Evolutionary conservation across 2,888 invertebrate genomes (phyloP), one percentile per base, ranked within the genome.

Genomic region (Dolomedes plantarius): DNA sequence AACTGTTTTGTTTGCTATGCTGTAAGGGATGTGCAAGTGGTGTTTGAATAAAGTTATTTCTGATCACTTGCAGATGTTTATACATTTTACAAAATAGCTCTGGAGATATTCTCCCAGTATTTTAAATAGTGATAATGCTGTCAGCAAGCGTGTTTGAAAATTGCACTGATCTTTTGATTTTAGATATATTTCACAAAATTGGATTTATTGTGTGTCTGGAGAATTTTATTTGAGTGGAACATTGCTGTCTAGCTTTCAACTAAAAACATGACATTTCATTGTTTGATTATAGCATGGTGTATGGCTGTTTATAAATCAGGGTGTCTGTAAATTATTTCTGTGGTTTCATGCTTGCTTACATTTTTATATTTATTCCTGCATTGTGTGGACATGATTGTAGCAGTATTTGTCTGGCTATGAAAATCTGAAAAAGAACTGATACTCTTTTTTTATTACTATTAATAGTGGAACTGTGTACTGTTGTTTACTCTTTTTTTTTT

Each of bases 211-310:
- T 77, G 73, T 85, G 77, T 78, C 50, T 65, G 67, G 28, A 78
- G 31, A 56, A 2, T 72, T 78, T 85, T 78, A 85, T 56, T 67
- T 77, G 72, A 50, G 39, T 77, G 73, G 36, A 72, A 77, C 9
- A 29, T 67, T 56, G 67, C 65, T 67, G 23, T 72, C 16, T 65
- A 36, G 50, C 74, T 69, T 77, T 73, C 73, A 36, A 85, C 77
- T 85, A 77, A 85, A 82, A 77, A 77, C 83, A 85, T 85, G 83
- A 85, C 83, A 85, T 85, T 85, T 56, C 76, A 71, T 41, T 62
- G 31, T 68, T 46, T 71, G 23, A 69, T 36, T 71, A 69, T 41
- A 65, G 64, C 74, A 76, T 77, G 72, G 29, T 72, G 83, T 77
- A 65, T 77, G 77, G 50, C 67, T 77, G 83, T 32, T 75, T n/a